A percentile compares a stretch with the other conserved stretches of the same genome.
phyloP scores from a whole-genome alignment of 2,797 vertebrate genomes.

The Oophaga sylvatica region DNA sequence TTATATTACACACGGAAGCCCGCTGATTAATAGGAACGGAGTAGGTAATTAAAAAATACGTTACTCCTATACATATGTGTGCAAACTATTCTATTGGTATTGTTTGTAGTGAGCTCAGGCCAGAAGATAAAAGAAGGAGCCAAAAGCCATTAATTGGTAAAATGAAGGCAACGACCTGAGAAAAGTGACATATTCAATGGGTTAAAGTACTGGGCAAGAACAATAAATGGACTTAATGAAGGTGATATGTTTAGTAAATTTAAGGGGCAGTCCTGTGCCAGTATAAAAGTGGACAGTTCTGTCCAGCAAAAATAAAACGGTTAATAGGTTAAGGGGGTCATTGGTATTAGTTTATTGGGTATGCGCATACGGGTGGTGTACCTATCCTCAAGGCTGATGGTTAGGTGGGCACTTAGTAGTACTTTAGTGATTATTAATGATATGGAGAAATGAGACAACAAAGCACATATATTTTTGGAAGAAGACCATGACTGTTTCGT shows the following conservation, averaged over 20 bases:
- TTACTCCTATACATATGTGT: slow-evolving; percentile 4
- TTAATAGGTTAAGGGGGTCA: not conserved
- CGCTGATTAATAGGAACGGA: slow-evolving; percentile 47
- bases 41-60: slow-evolving; percentile 42
- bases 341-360: too few relatives aligned
- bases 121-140: not conserved
- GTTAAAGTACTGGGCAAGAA: slow-evolving; percentile 11
- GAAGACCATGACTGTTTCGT: too few relatives aligned
- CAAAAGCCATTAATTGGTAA: slow-evolving; percentile 12
- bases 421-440: too few relatives aligned
- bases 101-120: slow-evolving; percentile 1
- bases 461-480: too few relatives aligned
- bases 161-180: slow-evolving; percentile 18
- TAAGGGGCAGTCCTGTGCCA: not conserved
- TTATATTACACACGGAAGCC: slow-evolving; percentile 29
- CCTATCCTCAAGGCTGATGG: too few relatives aligned
- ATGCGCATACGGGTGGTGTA: too few relatives aligned
- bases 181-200: slow-evolving; percentile 12
- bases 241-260: not conserved
- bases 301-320: not conserved
- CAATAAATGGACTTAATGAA: slow-evolving; percentile 5
- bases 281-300: not conserved
- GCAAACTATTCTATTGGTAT: not conserved
- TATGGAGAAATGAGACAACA: too few relatives aligned
- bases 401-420: too few relatives aligned